These are phyloP conservation scores for Galemys pyrenaicus DNA, from an alignment of 2,113 vertebrate genomes.

Conservation along the genomic window DNA sequence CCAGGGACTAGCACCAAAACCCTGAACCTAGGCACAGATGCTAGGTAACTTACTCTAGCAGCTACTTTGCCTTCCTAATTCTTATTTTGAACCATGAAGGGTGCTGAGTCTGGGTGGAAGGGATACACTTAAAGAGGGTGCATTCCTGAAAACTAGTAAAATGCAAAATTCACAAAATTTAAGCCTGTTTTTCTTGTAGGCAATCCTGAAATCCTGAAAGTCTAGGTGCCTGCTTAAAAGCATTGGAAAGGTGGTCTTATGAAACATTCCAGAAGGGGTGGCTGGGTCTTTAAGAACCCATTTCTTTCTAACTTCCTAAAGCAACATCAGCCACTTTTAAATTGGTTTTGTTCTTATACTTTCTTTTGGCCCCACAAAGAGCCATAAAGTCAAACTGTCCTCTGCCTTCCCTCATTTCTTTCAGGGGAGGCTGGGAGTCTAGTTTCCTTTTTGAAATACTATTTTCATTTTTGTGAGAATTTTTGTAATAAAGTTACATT, in stretches of 20 bases:
- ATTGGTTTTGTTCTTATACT: slow-evolving; percentile 54
- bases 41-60: neutral
- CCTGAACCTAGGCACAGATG: slow-evolving; percentile 22
- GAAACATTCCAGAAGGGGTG: slow-evolving; percentile 32
- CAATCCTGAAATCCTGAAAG: slow-evolving; percentile 52
- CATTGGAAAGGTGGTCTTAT: slow-evolving; percentile 7
- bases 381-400: slow-evolving; percentile 6
- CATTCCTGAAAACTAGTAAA: no score
- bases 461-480: slow-evolving; percentile 84
- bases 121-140: neutral
- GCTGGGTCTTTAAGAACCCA: neutral
- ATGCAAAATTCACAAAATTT: no score
- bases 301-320: slow-evolving; percentile 38
- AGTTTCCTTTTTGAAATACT: slow-evolving; percentile 84
- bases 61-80: neutral
- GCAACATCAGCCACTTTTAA: slow-evolving; percentile 45
- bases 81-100: slow-evolving; percentile 5
- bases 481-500: slow-evolving; percentile 90
- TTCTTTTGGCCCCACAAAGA: slow-evolving; percentile 19
- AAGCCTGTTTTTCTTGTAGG: no score
- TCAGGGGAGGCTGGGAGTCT: slow-evolving; percentile 76
- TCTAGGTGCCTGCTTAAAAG: slow-evolving; percentile 10
- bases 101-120: slow-evolving; percentile 9
- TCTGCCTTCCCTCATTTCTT: neutral
- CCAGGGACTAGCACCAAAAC: slow-evolving; percentile 66